These are phyloP conservation scores for Anthonomus grandis DNA, from an alignment of 1,140 invertebrate genomes.

Conservation along the genomic window DNA sequence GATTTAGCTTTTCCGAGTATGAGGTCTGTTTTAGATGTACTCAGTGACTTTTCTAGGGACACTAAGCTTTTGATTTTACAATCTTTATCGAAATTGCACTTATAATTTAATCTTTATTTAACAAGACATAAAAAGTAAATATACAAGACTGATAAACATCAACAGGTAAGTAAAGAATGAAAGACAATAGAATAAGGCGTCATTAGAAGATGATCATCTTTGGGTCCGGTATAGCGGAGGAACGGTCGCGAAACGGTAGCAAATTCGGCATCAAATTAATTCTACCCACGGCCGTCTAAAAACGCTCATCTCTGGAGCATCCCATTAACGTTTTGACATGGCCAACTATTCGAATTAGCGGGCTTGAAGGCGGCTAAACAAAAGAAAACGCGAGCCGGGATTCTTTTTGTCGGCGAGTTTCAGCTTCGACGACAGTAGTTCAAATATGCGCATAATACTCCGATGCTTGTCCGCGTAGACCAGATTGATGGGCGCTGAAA, in stretches of 20 bases:
- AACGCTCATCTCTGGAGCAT: conserved; percentile 23
- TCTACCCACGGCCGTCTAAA: conserved; percentile 21
- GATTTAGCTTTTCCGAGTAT: no score
- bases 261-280: conserved; percentile 30
- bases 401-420: conserved; percentile 20
- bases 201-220: no score
- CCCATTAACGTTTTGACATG: conserved; percentile 28
- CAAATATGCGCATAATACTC: conserved; percentile 29
- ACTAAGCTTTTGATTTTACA: no score
- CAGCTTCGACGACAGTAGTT: conserved; percentile 22
- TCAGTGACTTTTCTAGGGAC: no score
- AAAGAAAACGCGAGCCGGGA: conserved; percentile 19
- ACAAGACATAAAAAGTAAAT: no score
- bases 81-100: no score
- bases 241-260: conserved; percentile 28
- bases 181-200: no score
- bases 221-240: no score
- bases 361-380: conserved; percentile 27
- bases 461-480: conserved; percentile 4
- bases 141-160: no score
- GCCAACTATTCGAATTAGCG: conserved; percentile 29
- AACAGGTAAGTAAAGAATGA: no score
- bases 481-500: conserved; percentile 22
- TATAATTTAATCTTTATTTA: no score
- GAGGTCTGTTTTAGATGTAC: no score